Evolutionary conservation across 2,797 vertebrate genomes (phyloP), one percentile per base, ranked within the genome.

Genomic region (Otus scops): DNA sequence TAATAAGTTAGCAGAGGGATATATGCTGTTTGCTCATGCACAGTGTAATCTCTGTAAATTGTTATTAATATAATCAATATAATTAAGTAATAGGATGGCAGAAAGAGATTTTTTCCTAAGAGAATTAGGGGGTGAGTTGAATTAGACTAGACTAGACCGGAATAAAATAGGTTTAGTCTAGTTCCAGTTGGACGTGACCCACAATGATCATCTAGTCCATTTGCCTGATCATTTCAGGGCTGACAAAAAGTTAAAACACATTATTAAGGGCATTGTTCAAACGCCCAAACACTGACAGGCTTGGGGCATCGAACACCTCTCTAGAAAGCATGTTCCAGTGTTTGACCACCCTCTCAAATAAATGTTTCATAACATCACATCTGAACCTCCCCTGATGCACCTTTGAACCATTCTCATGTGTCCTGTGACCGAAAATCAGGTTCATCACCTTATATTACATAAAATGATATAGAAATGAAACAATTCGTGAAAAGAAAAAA

Each of bases 291-390:
- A 28, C 3, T 67, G 28, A 26, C 8, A 34, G 34, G 3, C 11
- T n/a, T 53, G 18, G 6, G 6, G 3, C 10, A 50, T 11, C 0
- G 0, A 53, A 19, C 21, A 23, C 2, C 2, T 63, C 15, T 73
- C 56, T 16, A 80, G 36, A 2, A 64, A 64, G 16, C 22, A 19
- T 43, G 9, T 65, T 77, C 17, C 32, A 53, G 21, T 39, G 19
- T 39, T 81, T 60, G 16, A 28, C 3, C 12, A 43, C 6, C 8
- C 20, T n/a, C 13, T 69, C 10, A 6, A 76, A 76, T 4, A 60
- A 84, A 43, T 17, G 3, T 38, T 83, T 43, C 27, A 24, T 51
- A 61, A 48, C 23, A 41, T 36, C 47, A 43, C 51, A 14, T 53
- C 32, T 67, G 32, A 65, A 77, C 2, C 30, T 48, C 30, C 4